phyloP scores from a whole-genome alignment of 2,888 invertebrate genomes.

The Camponotus fellah region DNA sequence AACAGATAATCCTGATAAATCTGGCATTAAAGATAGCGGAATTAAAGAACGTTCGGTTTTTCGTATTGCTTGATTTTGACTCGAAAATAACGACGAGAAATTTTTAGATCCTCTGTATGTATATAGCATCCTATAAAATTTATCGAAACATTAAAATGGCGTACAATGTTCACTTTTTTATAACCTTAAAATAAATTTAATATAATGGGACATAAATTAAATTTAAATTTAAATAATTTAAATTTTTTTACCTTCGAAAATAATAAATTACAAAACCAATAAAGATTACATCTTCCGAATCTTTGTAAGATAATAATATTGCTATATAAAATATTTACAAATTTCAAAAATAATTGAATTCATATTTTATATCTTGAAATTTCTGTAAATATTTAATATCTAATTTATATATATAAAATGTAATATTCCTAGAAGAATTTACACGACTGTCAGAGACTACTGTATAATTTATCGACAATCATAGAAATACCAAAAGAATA shows the following conservation, averaged over 20 bases:
- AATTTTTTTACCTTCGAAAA: not conserved
- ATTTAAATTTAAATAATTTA: too few species aligned
- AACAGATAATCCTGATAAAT: conserved; percentile 77
- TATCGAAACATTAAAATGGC: not conserved
- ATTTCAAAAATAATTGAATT: not conserved
- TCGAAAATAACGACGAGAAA: not conserved
- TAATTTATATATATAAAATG: not conserved
- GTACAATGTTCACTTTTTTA: not conserved
- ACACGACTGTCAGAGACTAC: not conserved
- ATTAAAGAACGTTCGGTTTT: conserved; percentile 23
- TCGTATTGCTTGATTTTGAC: conserved; percentile 16
- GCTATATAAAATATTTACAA: not conserved
- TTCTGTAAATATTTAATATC: not conserved
- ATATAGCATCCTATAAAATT: not conserved
- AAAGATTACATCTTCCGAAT: not conserved
- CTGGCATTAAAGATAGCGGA: conserved; percentile 72
- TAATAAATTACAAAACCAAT: not conserved
- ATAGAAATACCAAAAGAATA: not conserved
- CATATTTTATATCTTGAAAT: not conserved
- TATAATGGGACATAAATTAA: not conserved
- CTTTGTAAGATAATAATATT: not conserved
- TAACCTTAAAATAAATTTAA: not conserved
- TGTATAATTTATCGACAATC: not conserved
- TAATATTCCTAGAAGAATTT: not conserved
- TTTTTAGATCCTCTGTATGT: not conserved